Percentiles rank a stretch among this genome's conserved stretches.
Evolutionary conservation across 2,113 vertebrate species (phyloP).

Genomic region (Stegastes partitus): DNA sequence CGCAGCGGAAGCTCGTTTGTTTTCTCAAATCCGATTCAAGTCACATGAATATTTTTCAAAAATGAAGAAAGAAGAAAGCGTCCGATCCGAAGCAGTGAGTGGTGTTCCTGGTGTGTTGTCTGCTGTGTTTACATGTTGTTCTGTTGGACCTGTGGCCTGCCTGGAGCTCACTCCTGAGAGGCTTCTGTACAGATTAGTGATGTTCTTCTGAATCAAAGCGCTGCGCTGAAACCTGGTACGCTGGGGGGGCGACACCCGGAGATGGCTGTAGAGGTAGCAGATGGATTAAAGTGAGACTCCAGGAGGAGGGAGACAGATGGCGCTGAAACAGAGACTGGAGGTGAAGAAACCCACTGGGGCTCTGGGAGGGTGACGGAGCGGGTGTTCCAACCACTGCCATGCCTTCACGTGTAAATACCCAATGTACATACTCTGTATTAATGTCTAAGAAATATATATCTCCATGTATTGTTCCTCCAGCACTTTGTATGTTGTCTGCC

Average conservation of each 20-base stretch:
- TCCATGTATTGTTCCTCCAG: slow-evolving; percentile 66
- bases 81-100: slow-evolving; percentile 30
- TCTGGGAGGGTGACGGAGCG: background rate
- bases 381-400: slow-evolving; percentile 29
- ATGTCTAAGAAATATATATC: slow-evolving; percentile 51
- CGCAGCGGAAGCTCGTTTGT: slow-evolving; percentile 43
- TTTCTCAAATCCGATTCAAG: slow-evolving; percentile 34
- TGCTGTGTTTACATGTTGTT: slow-evolving; percentile 55
- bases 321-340: slow-evolving; percentile 63
- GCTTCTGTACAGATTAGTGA: slow-evolving; percentile 21
- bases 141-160: background rate
- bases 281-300: slow-evolving; percentile 71
- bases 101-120: slow-evolving; percentile 21
- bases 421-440: slow-evolving; percentile 67
- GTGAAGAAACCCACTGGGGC: slow-evolving; percentile 11
- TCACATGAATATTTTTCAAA: slow-evolving; percentile 73
- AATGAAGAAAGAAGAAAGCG: slow-evolving; percentile 22
- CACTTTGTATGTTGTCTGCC: slow-evolving; percentile 75
- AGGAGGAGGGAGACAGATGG: slow-evolving; percentile 73
- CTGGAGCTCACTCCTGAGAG: accelerated
- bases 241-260: slow-evolving; percentile 22
- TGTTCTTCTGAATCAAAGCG: slow-evolving; percentile 45
- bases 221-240: slow-evolving; percentile 48
- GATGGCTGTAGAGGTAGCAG: slow-evolving; percentile 63
- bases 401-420: slow-evolving; percentile 66